These are phyloP conservation scores for Malacoctenus gilli DNA, from an alignment of 2,797 vertebrate species.

Conservation along the genomic window DNA sequence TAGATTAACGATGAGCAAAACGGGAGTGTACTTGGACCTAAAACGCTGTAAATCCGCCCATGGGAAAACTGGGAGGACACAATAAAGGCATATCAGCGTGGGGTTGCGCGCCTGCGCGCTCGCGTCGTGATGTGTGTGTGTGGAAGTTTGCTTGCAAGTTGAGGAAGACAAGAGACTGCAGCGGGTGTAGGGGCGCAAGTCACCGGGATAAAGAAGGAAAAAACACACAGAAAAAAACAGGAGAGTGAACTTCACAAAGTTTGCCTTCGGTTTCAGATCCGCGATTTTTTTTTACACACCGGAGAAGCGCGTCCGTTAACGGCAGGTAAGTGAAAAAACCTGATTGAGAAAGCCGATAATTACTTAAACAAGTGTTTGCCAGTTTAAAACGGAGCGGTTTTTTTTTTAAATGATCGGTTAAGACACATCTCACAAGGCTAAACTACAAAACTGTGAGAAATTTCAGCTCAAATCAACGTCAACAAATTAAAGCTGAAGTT, in stretches of 20 bases:
- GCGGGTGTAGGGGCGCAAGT: conserved; percentile 30
- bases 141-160: conserved; percentile 72
- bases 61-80: conserved; percentile 77
- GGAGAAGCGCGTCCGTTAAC: conserved; percentile 17
- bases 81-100: conserved; percentile 36
- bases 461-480: background rate
- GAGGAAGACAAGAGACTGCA: conserved; percentile 36
- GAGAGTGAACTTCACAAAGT: background rate
- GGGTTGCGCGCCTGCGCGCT: conserved; percentile 69
- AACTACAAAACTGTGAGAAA: background rate
- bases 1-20: conserved; percentile 24
- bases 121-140: conserved; percentile 16
- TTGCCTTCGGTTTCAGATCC: background rate
- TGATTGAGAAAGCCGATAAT: conserved; percentile 8
- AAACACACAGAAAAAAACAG: background rate
- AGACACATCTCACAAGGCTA: background rate
- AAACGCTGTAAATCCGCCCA: conserved; percentile 46
- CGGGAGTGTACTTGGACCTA: conserved; percentile 39
- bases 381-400: background rate
- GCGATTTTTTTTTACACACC: conserved; percentile 1
- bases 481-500: background rate
- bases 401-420: background rate
- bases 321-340: conserved; percentile 49
- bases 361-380: background rate
- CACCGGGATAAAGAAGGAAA: conserved; percentile 13